A percentile compares a stretch with the other conserved stretches of the same genome.
phyloP scores from a whole-genome alignment of 2,888 invertebrate genomes.

The Phlogophora meticulosa region DNA sequence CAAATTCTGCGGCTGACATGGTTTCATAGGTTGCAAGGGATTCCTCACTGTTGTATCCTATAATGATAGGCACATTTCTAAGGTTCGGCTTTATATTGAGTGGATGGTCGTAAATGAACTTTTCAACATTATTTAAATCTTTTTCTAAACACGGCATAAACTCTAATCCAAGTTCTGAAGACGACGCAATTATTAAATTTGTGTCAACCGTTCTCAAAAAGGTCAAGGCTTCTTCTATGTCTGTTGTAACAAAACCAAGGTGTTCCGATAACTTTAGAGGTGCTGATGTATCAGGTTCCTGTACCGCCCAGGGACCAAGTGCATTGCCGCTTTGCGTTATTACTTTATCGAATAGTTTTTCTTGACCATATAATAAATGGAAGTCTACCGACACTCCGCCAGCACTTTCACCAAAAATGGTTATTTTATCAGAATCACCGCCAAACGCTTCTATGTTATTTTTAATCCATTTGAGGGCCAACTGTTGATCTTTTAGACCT shows the following conservation, averaged over 20 bases:
- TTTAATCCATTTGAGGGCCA: conserved; percentile 79
- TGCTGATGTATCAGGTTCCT: conserved; percentile 63
- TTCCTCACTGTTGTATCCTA: conserved; percentile 72
- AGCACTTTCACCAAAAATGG: conserved; percentile 79
- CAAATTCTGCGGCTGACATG: conserved; percentile 49
- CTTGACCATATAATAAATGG: conserved; percentile 71
- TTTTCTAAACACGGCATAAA: conserved; percentile 75
- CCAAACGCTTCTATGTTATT: conserved; percentile 79
- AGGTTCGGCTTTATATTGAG: conserved; percentile 62
- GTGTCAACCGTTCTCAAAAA: conserved; percentile 70
- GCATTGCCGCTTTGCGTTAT: conserved; percentile 77
- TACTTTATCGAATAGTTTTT: conserved; percentile 73
- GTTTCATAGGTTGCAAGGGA: conserved; percentile 42
- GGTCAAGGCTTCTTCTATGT: conserved; percentile 69
- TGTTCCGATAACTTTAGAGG: conserved; percentile 70
- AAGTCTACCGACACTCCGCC: conserved; percentile 75
- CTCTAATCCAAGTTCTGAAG: conserved; percentile 54
- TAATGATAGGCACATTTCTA: conserved; percentile 65
- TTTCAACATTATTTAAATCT: conserved; percentile 65
- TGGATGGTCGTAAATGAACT: conserved; percentile 69
- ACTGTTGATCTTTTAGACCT: conserved; percentile 79
- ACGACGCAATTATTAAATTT: conserved; percentile 69
- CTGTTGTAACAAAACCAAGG: conserved; percentile 69
- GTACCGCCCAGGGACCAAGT: conserved; percentile 61
- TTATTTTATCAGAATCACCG: conserved; percentile 76